A percentile compares a stretch with the other conserved stretches of the same genome.
Conservation (phyloP, 2,113 vertebrate species). For the Chrysemys picta region DNA sequence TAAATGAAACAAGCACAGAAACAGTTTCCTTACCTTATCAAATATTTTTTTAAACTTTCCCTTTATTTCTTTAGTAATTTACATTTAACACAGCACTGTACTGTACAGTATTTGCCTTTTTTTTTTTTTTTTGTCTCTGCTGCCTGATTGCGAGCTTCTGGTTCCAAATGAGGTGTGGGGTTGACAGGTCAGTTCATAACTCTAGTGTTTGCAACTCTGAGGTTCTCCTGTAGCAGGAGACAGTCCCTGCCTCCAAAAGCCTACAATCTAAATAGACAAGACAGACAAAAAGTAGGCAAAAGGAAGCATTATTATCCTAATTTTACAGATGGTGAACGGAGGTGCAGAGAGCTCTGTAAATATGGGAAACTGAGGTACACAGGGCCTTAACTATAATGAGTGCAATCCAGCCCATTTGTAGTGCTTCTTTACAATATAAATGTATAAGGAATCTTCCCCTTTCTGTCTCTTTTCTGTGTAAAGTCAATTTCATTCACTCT, state of each 20-base stretch:
- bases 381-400: not conserved
- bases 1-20: no score
- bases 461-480: not conserved
- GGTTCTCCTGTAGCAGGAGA: not conserved
- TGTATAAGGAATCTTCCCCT: not conserved
- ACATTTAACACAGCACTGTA: no score
- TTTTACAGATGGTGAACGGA: not conserved
- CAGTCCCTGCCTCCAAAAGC: not conserved
- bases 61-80: no score
- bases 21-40: no score
- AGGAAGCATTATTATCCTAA: not conserved
- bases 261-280: not conserved
- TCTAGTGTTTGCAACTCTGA: no score
- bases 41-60: no score
- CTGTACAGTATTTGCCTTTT: no score
- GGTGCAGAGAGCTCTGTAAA: not conserved
- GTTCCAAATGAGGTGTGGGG: no score
- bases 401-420: not conserved
- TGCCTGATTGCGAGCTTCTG: no score
- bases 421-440: not conserved
- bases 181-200: no score
- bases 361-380: not conserved
- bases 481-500: not conserved
- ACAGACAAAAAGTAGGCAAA: not conserved
- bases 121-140: no score